Percentiles rank a stretch among this genome's conserved stretches.
Evolutionary conservation across 2,797 vertebrate genomes (phyloP).

Genomic region (Sarcoramphus papa): DNA sequence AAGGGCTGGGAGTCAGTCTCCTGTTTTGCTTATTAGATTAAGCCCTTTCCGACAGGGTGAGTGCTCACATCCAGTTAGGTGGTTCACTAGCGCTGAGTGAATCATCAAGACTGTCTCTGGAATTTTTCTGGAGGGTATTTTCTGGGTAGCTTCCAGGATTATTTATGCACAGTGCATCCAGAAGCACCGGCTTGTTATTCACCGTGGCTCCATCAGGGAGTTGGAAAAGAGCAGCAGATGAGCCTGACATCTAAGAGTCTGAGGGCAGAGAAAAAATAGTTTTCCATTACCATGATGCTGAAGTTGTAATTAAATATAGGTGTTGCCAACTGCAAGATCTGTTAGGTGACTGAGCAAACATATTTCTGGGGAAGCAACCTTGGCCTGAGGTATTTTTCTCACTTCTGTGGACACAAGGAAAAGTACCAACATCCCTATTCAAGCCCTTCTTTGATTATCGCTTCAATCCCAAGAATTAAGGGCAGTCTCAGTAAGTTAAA

Average conservation of each 20-base stretch:
- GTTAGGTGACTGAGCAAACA: background rate
- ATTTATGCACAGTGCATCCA: background rate
- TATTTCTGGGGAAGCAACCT: background rate
- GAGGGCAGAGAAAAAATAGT: background rate
- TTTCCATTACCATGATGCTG: background rate
- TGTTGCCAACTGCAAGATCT: slow-evolving; percentile 11
- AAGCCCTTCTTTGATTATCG: background rate
- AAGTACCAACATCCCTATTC: background rate
- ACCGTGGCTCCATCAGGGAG: background rate
- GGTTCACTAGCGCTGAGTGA: background rate
- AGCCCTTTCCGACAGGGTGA: background rate
- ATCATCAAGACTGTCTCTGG: slow-evolving; percentile 11
- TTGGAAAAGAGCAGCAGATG: slow-evolving; percentile 25
- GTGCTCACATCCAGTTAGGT: slow-evolving; percentile 51
- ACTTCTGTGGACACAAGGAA: background rate
- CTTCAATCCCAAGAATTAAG: background rate
- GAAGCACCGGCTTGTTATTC: background rate
- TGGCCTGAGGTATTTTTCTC: slow-evolving; percentile 9
- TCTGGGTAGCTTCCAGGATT: slow-evolving; percentile 28
- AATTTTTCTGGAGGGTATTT: slow-evolving; percentile 44
- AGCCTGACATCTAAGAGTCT: background rate
- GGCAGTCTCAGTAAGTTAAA: background rate
- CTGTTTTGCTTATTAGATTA: slow-evolving; percentile 55
- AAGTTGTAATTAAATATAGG: slow-evolving; percentile 16
- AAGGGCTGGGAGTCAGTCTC: slow-evolving; percentile 33